These are phyloP conservation scores for Nothoprocta pentlandii DNA, from an alignment of 2,113 vertebrate genomes.

Conservation along the genomic window DNA sequence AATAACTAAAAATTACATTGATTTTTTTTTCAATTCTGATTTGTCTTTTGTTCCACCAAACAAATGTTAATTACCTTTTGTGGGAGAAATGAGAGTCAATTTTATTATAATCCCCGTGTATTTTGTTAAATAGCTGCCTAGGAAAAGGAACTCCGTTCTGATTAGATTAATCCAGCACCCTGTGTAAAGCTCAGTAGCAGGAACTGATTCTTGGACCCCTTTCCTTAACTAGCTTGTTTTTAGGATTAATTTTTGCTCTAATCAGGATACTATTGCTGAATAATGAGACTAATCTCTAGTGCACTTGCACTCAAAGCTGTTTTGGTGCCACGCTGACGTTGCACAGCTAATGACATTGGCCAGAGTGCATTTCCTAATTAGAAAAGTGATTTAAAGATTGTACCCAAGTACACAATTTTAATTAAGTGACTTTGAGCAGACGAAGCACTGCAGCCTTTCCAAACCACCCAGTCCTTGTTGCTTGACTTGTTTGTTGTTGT, in stretches of 20 bases:
- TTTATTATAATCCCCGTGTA: background rate
- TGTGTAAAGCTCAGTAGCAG: background rate
- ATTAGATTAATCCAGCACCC: slow-evolving; percentile 41
- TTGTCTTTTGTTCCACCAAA: slow-evolving; percentile 53
- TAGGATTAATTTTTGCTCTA: background rate
- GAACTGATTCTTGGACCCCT: background rate
- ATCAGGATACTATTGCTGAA: background rate
- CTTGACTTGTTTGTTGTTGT: no score
- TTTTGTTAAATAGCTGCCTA: slow-evolving; percentile 29
- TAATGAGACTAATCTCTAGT: background rate
- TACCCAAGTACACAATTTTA: background rate
- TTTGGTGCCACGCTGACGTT: background rate
- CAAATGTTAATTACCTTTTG: slow-evolving; percentile 46
- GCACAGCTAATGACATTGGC: background rate
- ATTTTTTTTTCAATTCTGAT: background rate
- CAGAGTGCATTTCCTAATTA: slow-evolving; percentile 31
- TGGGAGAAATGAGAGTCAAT: background rate
- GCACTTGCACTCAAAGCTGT: background rate
- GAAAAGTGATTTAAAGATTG: slow-evolving; percentile 40
- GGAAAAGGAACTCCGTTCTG: background rate
- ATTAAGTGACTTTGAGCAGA: background rate
- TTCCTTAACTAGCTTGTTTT: background rate
- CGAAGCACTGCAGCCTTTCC: background rate
- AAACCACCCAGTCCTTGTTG: background rate
- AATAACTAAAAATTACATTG: background rate